Evolutionary conservation across 2,888 invertebrate genomes (phyloP).

Genomic region (Ophion slaviceki): DNA sequence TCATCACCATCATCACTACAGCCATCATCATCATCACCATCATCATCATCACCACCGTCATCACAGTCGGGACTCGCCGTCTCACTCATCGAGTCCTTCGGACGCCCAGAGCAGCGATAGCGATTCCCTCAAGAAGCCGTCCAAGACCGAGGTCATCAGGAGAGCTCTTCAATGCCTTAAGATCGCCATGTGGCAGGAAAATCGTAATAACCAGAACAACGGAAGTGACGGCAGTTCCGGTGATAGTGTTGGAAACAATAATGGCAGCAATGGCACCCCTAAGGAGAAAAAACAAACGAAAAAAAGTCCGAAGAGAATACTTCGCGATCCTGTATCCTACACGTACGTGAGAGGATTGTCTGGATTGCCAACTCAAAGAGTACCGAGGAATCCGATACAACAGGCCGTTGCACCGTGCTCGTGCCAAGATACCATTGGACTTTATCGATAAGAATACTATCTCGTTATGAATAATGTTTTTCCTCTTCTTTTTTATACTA

Average conservation of each 20-base stretch:
- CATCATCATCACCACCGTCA: constrained; percentile 59
- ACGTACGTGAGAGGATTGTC: constrained; percentile 92
- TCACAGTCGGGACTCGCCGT: constrained; percentile 72
- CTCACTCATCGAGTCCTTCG: constrained; percentile 78
- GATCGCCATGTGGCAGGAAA: constrained; percentile 83
- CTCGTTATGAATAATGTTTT: constrained; percentile 15
- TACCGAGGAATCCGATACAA: constrained; percentile 86
- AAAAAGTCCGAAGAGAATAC: constrained; percentile 88
- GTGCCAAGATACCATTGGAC: constrained; percentile 73
- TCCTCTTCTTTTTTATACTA: background rate
- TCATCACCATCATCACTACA: constrained; percentile 49
- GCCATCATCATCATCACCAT: constrained; percentile 57
- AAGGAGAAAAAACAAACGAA: constrained; percentile 85
- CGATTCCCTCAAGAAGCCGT: constrained; percentile 85
- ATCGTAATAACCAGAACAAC: constrained; percentile 33
- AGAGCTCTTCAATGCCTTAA: constrained; percentile 89
- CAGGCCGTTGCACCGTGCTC: constrained; percentile 63
- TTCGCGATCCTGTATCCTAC: constrained; percentile 91
- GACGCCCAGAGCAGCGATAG: constrained; percentile 84
- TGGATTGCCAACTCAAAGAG: constrained; percentile 92
- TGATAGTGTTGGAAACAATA: background rate
- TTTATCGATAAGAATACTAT: constrained; percentile 73
- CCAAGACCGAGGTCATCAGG: constrained; percentile 87
- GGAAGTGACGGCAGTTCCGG: constrained; percentile 18
- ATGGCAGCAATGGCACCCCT: constrained; percentile 73